A percentile compares a stretch with the other conserved stretches of the same genome.
Evolutionary conservation across 2,113 vertebrate genomes (phyloP).

Genomic region (Leptocoma aspasia): DNA sequence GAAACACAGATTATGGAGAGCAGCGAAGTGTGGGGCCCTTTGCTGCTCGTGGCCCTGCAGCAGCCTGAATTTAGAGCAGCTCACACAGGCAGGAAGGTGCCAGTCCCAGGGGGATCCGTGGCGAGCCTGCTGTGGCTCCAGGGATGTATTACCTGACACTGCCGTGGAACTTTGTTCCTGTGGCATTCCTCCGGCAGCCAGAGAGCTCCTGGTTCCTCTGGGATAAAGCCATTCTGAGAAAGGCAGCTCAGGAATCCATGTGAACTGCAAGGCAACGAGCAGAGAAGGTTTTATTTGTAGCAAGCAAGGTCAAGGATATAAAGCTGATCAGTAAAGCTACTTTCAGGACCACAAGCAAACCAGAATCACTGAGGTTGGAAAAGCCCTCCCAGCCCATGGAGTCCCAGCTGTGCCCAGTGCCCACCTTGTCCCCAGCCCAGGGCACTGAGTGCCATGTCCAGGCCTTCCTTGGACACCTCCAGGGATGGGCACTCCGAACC

Average conservation of each 20-base stretch:
- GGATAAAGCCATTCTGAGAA: not conserved
- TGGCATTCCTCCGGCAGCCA: not conserved
- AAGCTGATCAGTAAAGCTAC: not conserved
- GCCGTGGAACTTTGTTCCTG: not conserved
- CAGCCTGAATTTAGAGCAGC: not conserved
- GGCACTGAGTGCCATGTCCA: accelerated
- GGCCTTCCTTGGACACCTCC: accelerated
- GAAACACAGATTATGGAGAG: not conserved
- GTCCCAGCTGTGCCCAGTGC: accelerated
- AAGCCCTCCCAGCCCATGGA: accelerated
- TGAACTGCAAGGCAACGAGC: not conserved
- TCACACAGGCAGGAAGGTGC: not conserved
- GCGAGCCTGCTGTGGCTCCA: not conserved
- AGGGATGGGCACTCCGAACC: not conserved
- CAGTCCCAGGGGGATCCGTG: not conserved
- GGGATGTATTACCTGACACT: not conserved
- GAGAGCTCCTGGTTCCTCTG: not conserved
- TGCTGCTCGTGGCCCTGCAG: not conserved
- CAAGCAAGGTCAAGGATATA: not conserved
- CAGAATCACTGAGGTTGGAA: not conserved
- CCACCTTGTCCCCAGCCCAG: not conserved
- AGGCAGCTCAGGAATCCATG: not conserved
- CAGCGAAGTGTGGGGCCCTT: not conserved
- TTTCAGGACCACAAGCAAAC: not conserved
- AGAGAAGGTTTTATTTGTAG: not conserved